Percentiles rank a stretch among this genome's conserved stretches.
These are phyloP conservation scores for Plectus sambesii DNA, from an alignment of 1,140 invertebrate species.

Conservation along the genomic window DNA sequence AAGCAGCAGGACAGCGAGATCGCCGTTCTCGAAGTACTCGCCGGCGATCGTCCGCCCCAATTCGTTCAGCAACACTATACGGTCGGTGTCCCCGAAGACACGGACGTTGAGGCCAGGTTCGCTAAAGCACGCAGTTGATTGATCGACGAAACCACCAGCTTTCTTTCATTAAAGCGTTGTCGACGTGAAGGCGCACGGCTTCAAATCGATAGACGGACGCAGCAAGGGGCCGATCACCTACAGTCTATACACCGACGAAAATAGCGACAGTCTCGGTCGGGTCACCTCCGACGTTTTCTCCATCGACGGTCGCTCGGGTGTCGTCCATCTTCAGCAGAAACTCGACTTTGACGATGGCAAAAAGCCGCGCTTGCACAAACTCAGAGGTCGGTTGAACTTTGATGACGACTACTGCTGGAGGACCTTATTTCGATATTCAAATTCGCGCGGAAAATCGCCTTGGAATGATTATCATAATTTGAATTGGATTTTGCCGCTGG, in stretches of 20 bases:
- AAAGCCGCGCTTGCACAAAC: conserved; percentile 30
- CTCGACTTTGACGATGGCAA: background rate
- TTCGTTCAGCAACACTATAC: conserved; percentile 32
- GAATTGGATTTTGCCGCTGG: background rate
- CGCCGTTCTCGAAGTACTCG: conserved; percentile 36
- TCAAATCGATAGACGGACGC: conserved; percentile 28
- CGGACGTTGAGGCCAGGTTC: conserved; percentile 31
- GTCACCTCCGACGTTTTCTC: conserved; percentile 19
- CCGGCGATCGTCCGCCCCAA: conserved; percentile 38
- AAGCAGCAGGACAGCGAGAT: conserved; percentile 28
- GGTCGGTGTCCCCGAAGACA: conserved; percentile 29
- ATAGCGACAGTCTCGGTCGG: conserved; percentile 9
- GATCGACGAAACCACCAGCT: no score
- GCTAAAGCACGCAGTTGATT: conserved; percentile 13
- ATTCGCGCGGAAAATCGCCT: no score
- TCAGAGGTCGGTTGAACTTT: conserved; percentile 22
- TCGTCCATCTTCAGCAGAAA: conserved; percentile 14
- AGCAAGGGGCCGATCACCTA: conserved; percentile 16
- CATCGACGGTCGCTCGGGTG: conserved; percentile 27
- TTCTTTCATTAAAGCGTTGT: conserved; percentile 38
- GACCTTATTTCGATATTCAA: no score
- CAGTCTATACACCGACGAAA: conserved; percentile 8
- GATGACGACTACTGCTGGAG: no score
- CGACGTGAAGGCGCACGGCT: conserved; percentile 28
- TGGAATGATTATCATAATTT: background rate